Percentiles rank a stretch among this genome's conserved stretches.
phyloP scores from a whole-genome alignment of 2,113 vertebrate genomes.

The Trachemys scripta region DNA sequence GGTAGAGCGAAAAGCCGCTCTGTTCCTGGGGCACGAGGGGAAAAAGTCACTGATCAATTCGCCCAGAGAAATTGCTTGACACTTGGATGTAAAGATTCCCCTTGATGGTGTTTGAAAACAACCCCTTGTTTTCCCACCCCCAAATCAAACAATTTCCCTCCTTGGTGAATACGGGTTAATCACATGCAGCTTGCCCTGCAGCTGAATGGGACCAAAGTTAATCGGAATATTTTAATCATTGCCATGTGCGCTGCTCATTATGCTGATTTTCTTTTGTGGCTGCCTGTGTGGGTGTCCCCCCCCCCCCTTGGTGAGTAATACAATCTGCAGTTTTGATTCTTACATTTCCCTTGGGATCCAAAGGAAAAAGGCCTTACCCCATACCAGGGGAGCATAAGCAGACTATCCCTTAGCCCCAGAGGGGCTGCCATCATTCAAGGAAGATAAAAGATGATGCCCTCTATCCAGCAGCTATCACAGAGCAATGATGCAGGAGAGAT shows the following conservation, averaged over 20 bases:
- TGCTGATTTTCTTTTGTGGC: not conserved
- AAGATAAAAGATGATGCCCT: not conserved
- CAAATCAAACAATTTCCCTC: not conserved
- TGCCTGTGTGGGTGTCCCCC: not conserved
- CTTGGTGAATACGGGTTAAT: not conserved
- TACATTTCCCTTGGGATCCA: not conserved
- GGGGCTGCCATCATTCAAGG: not conserved
- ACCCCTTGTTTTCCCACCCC: not conserved
- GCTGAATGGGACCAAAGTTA: not conserved
- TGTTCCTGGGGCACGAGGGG: too few species aligned
- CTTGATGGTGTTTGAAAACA: not conserved
- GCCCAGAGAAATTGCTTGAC: not conserved
- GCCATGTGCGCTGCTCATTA: not conserved
- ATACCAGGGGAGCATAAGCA: not conserved
- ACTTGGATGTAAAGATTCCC: not conserved
- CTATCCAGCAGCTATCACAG: not conserved
- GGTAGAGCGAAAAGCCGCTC: not conserved
- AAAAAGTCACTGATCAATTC: rapidly evolving
- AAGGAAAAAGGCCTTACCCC: not conserved
- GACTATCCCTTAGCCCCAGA: not conserved
- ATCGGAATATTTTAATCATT: not conserved
- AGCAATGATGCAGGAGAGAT: not conserved
- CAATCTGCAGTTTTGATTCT: not conserved
- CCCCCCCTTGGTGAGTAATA: too few species aligned
- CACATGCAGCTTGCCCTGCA: not conserved